A percentile compares a stretch with the other conserved stretches of the same genome.
These are phyloP conservation scores for Halictus quadricinctus DNA, from an alignment of 2,888 invertebrate genomes.

Conservation along the genomic window DNA sequence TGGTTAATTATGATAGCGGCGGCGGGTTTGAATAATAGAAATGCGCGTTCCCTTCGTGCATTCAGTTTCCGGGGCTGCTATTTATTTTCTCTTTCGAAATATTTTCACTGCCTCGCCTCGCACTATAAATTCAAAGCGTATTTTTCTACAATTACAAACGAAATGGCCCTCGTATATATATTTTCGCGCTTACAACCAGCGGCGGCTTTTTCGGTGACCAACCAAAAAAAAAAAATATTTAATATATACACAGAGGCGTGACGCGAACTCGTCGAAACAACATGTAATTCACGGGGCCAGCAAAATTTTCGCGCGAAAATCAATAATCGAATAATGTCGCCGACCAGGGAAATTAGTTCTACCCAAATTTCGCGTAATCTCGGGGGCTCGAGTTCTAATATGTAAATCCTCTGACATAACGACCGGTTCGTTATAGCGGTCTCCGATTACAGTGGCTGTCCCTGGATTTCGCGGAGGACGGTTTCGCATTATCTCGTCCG, in stretches of 20 bases:
- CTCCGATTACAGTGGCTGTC: conserved; percentile 55
- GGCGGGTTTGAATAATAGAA: not conserved
- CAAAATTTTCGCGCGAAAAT: conserved; percentile 49
- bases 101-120: conserved; percentile 6
- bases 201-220: not conserved
- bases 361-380: conserved; percentile 62
- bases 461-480: conserved; percentile 46
- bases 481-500: conserved; percentile 16
- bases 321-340: conserved; percentile 56
- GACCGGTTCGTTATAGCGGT: conserved; percentile 59
- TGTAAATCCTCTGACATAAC: conserved; percentile 66
- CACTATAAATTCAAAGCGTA: conserved; percentile 40
- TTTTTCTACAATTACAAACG: conserved; percentile 27
- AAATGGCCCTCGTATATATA: conserved; percentile 3
- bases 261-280: conserved; percentile 21
- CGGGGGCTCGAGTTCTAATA: conserved; percentile 60
- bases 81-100: conserved; percentile 21
- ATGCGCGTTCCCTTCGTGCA: not conserved
- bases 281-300: conserved; percentile 11
- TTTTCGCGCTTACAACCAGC: conserved; percentile 3
- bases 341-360: conserved; percentile 59
- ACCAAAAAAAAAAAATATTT: not conserved
- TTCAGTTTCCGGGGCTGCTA: not conserved
- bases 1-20: not conserved
- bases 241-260: not conserved